phyloP scores from a whole-genome alignment of 1,140 invertebrate species.

The Eriosoma lanigerum region DNA sequence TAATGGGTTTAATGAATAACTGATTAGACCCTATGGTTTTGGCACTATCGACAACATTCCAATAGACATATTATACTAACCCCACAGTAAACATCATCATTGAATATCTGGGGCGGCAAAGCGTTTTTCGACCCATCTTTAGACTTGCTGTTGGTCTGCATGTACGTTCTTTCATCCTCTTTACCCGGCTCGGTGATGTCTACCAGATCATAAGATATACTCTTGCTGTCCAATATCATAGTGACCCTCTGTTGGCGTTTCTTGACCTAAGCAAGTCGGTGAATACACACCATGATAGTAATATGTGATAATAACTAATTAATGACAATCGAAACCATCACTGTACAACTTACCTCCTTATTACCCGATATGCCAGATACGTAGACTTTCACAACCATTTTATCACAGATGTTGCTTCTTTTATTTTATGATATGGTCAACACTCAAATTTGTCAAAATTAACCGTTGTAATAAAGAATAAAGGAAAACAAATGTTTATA shows the following conservation, averaged over 20 bases:
- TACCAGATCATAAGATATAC: conserved; percentile 81
- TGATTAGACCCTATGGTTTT: not conserved
- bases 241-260: conserved; percentile 88
- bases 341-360: conserved; percentile 73
- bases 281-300: not conserved
- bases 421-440: too few relatives aligned
- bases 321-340: too few relatives aligned
- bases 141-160: conserved; percentile 84
- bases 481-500: too few relatives aligned
- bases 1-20: too few relatives aligned
- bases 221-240: conserved; percentile 89
- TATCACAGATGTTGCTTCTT: conserved; percentile 52
- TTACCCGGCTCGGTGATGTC: conserved; percentile 91
- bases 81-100: conserved; percentile 88
- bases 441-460: too few relatives aligned
- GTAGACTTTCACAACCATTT: conserved; percentile 87
- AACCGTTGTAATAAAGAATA: too few relatives aligned
- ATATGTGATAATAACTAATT: too few relatives aligned
- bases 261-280: conserved; percentile 71
- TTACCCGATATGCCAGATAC: conserved; percentile 87
- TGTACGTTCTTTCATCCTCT: conserved; percentile 86
- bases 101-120: conserved; percentile 91
- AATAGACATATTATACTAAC: conserved; percentile 63
- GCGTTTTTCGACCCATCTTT: conserved; percentile 69
- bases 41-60: conserved; percentile 33